phyloP scores from a whole-genome alignment of 2,113 vertebrate species.

The Sisor rabdophorus region DNA sequence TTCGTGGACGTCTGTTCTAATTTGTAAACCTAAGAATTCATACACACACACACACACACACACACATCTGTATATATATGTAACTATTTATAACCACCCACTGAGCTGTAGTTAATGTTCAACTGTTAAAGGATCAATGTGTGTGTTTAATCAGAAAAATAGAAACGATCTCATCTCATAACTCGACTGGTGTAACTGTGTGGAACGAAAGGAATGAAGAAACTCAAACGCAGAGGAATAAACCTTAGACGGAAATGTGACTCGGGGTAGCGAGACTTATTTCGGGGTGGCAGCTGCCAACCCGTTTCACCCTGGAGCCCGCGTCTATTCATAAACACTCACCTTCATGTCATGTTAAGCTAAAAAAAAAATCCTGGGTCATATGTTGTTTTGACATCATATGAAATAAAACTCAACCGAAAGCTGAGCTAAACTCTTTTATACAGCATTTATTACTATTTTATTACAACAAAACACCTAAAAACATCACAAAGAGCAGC shows the following conservation, averaged over 20 bases:
- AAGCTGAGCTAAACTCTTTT: no score
- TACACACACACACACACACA: not conserved
- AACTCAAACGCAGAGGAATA: not conserved
- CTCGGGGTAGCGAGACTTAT: not conserved
- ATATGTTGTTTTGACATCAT: not conserved
- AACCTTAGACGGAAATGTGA: not conserved
- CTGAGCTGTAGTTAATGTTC: constrained; percentile 5
- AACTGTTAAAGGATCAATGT: not conserved
- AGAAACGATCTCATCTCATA: not conserved
- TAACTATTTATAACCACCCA: constrained; percentile 9
- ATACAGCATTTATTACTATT: no score
- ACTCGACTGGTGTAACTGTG: not conserved
- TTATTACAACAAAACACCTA: no score
- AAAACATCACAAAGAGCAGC: no score
- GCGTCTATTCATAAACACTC: not conserved
- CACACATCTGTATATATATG: not conserved
- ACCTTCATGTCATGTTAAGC: not conserved
- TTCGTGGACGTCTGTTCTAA: not conserved
- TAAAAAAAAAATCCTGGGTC: not conserved
- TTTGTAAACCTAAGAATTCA: not conserved
- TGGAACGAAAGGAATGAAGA: not conserved
- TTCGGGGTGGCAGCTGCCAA: not conserved
- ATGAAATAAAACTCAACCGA: no score
- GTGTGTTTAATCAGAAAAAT: not conserved
- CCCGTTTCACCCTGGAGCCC: not conserved